phyloP scores from a whole-genome alignment of 2,113 vertebrate genomes.

The Sphaerodactylus townsendi region DNA sequence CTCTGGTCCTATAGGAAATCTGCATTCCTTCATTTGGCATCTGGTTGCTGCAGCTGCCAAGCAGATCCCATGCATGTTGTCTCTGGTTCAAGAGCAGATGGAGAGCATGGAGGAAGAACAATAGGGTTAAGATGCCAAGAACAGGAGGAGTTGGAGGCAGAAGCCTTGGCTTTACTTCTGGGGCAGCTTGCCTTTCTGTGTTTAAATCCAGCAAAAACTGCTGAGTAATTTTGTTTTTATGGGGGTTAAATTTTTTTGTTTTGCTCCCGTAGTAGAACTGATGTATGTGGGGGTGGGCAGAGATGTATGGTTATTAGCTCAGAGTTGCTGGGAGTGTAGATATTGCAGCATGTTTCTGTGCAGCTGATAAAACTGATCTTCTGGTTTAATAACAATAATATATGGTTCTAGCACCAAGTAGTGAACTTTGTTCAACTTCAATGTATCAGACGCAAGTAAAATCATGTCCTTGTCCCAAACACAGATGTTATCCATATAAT shows the following conservation, averaged over 20 bases:
- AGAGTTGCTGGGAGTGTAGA: background rate
- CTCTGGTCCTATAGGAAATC: background rate
- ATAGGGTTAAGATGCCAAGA: accelerated
- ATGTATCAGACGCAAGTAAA: background rate
- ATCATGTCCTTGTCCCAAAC: background rate
- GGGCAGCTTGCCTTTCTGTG: background rate
- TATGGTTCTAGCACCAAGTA: background rate
- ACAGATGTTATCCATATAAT: background rate
- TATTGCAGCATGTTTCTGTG: background rate
- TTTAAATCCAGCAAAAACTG: background rate
- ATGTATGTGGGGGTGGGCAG: too few species aligned
- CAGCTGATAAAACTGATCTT: background rate
- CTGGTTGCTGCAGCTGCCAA: constrained; percentile 25
- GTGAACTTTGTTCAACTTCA: too few species aligned
- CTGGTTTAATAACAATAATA: background rate
- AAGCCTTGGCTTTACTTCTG: background rate
- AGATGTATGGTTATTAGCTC: background rate
- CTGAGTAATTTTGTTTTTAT: background rate
- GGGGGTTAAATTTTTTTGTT: background rate
- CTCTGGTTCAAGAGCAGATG: constrained; percentile 8
- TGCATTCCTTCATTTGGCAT: background rate
- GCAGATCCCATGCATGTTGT: accelerated
- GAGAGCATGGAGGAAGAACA: background rate
- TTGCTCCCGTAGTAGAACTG: background rate
- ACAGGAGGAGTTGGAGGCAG: background rate